Base-by-base conservation (phyloP, 2,113 vertebrate genomes). In the Ivindomyrus marchei region DNA sequence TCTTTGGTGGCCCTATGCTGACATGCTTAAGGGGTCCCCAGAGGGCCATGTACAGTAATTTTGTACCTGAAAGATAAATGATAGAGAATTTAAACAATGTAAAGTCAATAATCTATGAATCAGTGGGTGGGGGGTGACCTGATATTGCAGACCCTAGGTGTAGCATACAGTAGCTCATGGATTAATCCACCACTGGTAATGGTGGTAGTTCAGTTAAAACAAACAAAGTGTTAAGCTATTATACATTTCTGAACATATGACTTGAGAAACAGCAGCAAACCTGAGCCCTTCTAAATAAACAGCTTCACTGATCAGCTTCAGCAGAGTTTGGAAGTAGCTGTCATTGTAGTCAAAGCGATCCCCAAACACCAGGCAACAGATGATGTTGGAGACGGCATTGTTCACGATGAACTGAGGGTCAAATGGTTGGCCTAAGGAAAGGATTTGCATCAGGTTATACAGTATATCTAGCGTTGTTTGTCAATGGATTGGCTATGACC, bases 291-390 rank as follows among this genome's bases (percentile, higher is more conserved):
- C n/a, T 66, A 66, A 66, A 66, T 27, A 66, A 10, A 66, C 0
- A 66, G n/a, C 62, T 66, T 66, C 9, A 11, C n/a, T 66, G 62
- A 66, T 27, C n/a, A 66, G 9, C 62, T 27, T 66, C 62, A 66
- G 62, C 62, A 66, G 62, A 66, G 62, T 66, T 27, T 27, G n/a
- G 62, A 66, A 66, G 62, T 66, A 11, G 62, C 9, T 66, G n/a
- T 66, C 62, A 8, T 94, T 91, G 90, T 97, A 96, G 11, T 96
- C 95, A 1, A 96, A 97, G 52, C 95, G 94, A 21, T 93, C 90
- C 45, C 97, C 96, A 92, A 97, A 97, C 91, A 95, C 95, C 91
- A 97, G 90, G 7, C 95, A 96, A 45, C 95, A 96, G 91, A 97
- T 97, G 53, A 97, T 94, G 87, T 97, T 97, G 0, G 95, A 95